phyloP scores from a whole-genome alignment of 2,888 invertebrate species.

The Lampropteryx suffumata region DNA sequence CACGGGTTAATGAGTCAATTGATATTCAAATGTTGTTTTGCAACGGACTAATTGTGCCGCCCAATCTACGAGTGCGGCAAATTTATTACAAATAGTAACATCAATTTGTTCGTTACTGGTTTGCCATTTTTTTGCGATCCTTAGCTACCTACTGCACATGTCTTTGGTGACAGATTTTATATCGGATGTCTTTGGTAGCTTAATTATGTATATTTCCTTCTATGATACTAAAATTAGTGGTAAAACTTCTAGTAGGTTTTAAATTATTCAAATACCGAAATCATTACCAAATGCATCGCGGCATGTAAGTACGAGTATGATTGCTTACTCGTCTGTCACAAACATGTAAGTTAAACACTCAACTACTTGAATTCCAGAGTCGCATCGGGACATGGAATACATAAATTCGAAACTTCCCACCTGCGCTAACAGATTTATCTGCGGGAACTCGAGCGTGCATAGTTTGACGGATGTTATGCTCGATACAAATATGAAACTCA shows the following conservation, averaged over 20 bases:
- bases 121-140: too few species aligned
- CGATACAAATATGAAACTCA: slow-evolving; percentile 42
- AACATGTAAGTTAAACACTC: slow-evolving; percentile 29
- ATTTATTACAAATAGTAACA: slow-evolving; percentile 55
- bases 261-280: neutral
- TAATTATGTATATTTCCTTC: too few species aligned
- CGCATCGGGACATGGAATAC: slow-evolving; percentile 35
- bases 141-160: too few species aligned
- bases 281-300: neutral
- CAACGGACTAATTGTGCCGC: slow-evolving; percentile 57
- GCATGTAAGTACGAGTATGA: slow-evolving; percentile 14
- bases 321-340: slow-evolving; percentile 20
- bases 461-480: slow-evolving; percentile 36
- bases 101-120: slow-evolving; percentile 24
- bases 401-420: slow-evolving; percentile 37
- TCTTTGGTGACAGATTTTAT: too few species aligned
- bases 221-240: too few species aligned
- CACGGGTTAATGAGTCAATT: slow-evolving; percentile 41
- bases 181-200: too few species aligned
- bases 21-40: slow-evolving; percentile 60
- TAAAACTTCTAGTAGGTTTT: too few species aligned
- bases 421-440: slow-evolving; percentile 43
- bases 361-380: slow-evolving; percentile 28
- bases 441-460: slow-evolving; percentile 28
- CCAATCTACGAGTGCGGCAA: slow-evolving; percentile 55